Conservation (phyloP, 30 jellyfish, hydroid and myxozoan species). For the Turritopsis rubra region DNA sequence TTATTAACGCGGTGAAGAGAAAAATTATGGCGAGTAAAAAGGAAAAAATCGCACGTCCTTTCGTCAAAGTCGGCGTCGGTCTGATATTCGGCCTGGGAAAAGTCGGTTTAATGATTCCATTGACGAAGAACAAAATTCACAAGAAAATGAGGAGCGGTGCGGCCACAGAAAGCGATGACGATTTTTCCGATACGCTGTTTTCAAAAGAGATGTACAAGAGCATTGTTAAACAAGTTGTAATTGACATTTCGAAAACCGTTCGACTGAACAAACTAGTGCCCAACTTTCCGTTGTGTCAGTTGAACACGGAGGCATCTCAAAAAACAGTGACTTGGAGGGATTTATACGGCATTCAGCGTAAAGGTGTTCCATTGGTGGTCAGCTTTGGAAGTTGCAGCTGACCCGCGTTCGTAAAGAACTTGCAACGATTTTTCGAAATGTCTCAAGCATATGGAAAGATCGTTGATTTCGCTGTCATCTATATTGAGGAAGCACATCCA, state of each 20-base stretch:
- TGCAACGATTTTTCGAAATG: conserved; percentile 52
- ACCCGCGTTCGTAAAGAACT: conserved; percentile 77
- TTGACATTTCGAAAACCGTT: conserved; percentile 2
- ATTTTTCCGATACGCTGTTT: conserved; percentile 3
- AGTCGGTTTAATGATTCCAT: neutral
- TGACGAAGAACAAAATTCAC: neutral
- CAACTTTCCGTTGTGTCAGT: neutral
- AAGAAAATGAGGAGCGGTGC: neutral
- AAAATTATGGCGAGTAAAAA: neutral
- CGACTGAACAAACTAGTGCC: neutral
- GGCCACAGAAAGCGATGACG: neutral
- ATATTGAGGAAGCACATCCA: conserved; percentile 92
- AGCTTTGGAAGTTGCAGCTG: conserved; percentile 91
- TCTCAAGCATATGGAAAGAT: conserved; percentile 41
- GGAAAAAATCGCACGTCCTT: neutral
- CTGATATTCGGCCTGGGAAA: neutral
- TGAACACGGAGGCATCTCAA: neutral
- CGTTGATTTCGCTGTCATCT: conserved; percentile 64
- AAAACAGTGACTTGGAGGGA: neutral
- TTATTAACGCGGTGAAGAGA: neutral
- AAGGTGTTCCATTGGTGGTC: conserved; percentile 62
- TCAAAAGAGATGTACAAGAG: conserved; percentile 3
- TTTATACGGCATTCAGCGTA: neutral
- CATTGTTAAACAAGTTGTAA: neutral
- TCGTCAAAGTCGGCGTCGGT: neutral